These are phyloP conservation scores for Ricordea florida DNA, from an alignment of 92 coral and sea anemone genomes.

Conservation along the genomic window DNA sequence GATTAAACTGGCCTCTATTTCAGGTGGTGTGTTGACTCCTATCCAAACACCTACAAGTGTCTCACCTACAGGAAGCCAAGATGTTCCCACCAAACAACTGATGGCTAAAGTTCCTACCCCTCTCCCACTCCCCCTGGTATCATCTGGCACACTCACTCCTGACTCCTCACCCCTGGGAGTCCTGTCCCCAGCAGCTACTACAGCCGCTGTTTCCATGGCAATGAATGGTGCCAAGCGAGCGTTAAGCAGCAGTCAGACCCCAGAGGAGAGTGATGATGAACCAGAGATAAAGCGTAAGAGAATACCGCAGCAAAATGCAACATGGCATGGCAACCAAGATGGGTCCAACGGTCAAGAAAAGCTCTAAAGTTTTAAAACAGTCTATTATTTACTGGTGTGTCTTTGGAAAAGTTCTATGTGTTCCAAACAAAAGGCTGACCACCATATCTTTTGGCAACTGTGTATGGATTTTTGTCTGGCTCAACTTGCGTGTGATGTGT, in stretches of 20 bases:
- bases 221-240: constrained; percentile 97
- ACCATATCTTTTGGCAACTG: too few relatives aligned
- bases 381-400: too few relatives aligned
- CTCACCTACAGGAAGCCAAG: constrained; percentile 83
- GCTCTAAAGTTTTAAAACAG: constrained; percentile 29
- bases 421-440: too few relatives aligned
- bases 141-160: constrained; percentile 81
- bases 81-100: constrained; percentile 50
- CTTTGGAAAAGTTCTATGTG: too few relatives aligned
- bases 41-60: constrained; percentile 92
- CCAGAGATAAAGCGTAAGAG: constrained; percentile 77
- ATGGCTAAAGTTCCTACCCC: constrained; percentile 66
- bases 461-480: too few relatives aligned
- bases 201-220: constrained; percentile 97
- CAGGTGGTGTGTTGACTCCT: constrained; percentile 92
- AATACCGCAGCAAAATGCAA: constrained; percentile 19
- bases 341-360: constrained; percentile 3
- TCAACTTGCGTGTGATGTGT: too few relatives aligned
- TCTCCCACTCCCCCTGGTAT: constrained; percentile 65
- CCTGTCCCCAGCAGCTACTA: constrained; percentile 98
- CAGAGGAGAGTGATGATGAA: constrained; percentile 58
- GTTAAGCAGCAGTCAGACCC: constrained; percentile 56
- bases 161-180: constrained; percentile 97
- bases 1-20: neutral
- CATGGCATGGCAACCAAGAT: neutral